Evolutionary conservation across 2,113 vertebrate species (phyloP).

Genomic region (Poeciliopsis turrubarensis): DNA sequence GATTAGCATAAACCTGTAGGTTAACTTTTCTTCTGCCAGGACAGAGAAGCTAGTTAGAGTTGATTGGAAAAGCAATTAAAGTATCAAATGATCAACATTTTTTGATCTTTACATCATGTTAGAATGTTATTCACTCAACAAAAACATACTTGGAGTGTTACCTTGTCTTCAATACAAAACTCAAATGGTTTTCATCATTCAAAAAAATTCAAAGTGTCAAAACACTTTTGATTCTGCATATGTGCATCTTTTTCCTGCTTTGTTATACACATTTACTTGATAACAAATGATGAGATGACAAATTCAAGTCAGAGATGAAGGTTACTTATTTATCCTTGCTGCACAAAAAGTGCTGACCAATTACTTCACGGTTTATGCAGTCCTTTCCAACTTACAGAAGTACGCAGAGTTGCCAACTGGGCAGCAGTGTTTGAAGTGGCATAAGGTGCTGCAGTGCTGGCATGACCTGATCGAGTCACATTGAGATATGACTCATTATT

Average conservation of each 20-base stretch:
- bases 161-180: too few relatives aligned
- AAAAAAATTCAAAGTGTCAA: neutral
- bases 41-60: too few relatives aligned
- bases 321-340: neutral
- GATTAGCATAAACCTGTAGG: too few relatives aligned
- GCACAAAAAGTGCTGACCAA: conserved; percentile 23
- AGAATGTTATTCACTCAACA: too few relatives aligned
- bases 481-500: conserved; percentile 68
- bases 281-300: neutral
- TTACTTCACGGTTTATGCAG: neutral
- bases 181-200: neutral
- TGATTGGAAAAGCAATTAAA: too few relatives aligned
- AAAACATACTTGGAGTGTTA: too few relatives aligned
- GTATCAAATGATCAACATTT: too few relatives aligned
- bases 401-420: conserved; percentile 25
- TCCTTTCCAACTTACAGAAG: conserved; percentile 12
- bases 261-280: neutral
- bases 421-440: conserved; percentile 40
- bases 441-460: conserved; percentile 46
- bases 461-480: conserved; percentile 41
- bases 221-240: neutral
- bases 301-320: neutral
- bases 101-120: too few relatives aligned
- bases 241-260: neutral
- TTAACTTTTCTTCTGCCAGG: too few relatives aligned